Base-by-base conservation (phyloP, 2,797 vertebrate genomes). In the Leucoraja ocellata region DNA sequence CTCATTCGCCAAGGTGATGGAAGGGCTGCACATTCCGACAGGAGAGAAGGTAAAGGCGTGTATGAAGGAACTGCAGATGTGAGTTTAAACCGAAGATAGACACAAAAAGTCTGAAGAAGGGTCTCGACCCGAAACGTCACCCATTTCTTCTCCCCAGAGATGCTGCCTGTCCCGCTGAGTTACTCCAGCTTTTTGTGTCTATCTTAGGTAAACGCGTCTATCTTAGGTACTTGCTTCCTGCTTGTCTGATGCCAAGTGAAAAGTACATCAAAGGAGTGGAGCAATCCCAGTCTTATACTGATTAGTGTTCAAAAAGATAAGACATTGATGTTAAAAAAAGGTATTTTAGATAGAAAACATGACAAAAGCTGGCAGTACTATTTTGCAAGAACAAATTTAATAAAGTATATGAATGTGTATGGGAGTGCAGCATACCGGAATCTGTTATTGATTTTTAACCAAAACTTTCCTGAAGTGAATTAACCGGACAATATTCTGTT, bases 1-100 rank as follows among this genome's bases (percentile, higher is more conserved):
- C 28, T 98, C 97, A 4, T 98, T 98, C 93, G 97, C 97, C 94
- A 98, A 97, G 95, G 97, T 98, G 94, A 98, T 97, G 97, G 97
- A 98, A 95, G 97, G 97, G 28, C 95, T 98, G 73, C 97, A 98
- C 94, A 96, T 98, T 93, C 95, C 95, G 91, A 98, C 96, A 0
- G 97, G 96, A 76, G 97, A 99, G 94, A 98, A 98, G 97, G 97
- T 98, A 94, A 95, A 95, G 90, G 32, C 1, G 0, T 36, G 18
- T 39, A 3, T 4, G 46, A 46, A 46, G 46, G 46, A 46, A 46
- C 46, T 46, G 46, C 46, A 46, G 46, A 46, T 46, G 46, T 4
- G 2, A 4, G 46, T 2, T 46, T 46, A 46, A 46, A 46, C 46
- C 46, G 46, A 46, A 46, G 46, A 46, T 46, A 46, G 46, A 46